Evolutionary conservation across 2,888 invertebrate species (phyloP), one percentile per base, ranked within the genome.

Genomic region (Metopia argyrocephala): DNA sequence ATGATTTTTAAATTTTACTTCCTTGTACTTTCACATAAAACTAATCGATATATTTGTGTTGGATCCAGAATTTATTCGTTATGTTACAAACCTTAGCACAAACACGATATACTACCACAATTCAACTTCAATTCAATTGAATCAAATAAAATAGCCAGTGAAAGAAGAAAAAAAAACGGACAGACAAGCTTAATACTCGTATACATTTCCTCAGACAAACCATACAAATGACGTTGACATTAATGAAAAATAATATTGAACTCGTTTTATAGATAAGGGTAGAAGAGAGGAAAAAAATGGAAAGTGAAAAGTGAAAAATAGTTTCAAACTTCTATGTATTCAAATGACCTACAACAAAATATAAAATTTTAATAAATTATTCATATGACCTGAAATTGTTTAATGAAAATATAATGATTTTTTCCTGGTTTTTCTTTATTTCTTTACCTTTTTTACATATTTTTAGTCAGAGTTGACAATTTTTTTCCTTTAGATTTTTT

Each of bases 331-430:
- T n/a, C n/a, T n/a, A n/a, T n/a, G n/a, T 21, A 65, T 20, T 52
- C 50, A 70, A 57, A 52, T 52, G 76, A 65, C 57, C 57, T 28
- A 65, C 50, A 70, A 65, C 45, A 65, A 45, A 6, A 20, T 28
- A 61, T 45, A 70, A 28, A 23, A 54, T 28, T 65, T 20, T 65
- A 12, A 70, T 78, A 52, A 78, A 71, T 59, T 71, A 71, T 66
- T 65, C 31, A 71, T 71, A 38, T 66, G 78, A 78, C 71, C 78
- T 78, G 71, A 71, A 66, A 66, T 61, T 2, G 18, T 62, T 65
- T 59, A 23, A 59, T 78, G 28, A 71, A 65, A 78, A 52, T 65
- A 48, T 59, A 27, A 48, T 48, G n/a, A 62, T 46, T 46, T 50
- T 62, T 69, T 25, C 38, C 18, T 38, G n/a, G 0, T 38, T 20